phyloP scores from a whole-genome alignment of 2,888 invertebrate species.

The Trachelus tabidus region DNA sequence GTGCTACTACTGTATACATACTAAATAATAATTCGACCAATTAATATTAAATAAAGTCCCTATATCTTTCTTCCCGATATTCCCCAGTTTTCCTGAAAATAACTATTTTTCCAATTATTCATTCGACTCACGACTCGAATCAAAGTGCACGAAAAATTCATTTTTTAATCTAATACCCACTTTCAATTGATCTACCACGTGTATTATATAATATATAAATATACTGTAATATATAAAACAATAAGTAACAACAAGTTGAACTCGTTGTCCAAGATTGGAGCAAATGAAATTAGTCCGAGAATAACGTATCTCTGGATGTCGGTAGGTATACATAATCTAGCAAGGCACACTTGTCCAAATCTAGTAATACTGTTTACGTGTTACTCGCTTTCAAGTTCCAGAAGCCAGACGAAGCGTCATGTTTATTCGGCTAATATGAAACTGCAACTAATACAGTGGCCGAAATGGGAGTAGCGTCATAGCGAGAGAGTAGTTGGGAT shows the following conservation, averaged over 20 bases:
- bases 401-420: neutral
- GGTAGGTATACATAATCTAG: neutral
- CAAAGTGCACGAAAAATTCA: neutral
- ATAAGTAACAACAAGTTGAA: neutral
- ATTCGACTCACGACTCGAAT: neutral
- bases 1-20: neutral
- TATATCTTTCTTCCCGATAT: too few species aligned
- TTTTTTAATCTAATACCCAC: neutral
- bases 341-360: neutral
- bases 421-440: slow-evolving; percentile 3
- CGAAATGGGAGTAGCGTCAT: neutral
- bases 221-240: neutral
- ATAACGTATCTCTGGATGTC: too few species aligned
- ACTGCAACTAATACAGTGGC: neutral
- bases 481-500: neutral
- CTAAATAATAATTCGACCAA: neutral
- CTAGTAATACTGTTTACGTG: neutral
- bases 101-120: too few species aligned
- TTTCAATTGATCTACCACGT: neutral
- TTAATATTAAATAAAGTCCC: too few species aligned
- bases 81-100: neutral
- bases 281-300: too few species aligned
- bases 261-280: too few species aligned
- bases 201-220: neutral
- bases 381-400: neutral